Evolutionary conservation across 2,888 invertebrate species (phyloP).

Genomic region (Tetragnatha montana): DNA sequence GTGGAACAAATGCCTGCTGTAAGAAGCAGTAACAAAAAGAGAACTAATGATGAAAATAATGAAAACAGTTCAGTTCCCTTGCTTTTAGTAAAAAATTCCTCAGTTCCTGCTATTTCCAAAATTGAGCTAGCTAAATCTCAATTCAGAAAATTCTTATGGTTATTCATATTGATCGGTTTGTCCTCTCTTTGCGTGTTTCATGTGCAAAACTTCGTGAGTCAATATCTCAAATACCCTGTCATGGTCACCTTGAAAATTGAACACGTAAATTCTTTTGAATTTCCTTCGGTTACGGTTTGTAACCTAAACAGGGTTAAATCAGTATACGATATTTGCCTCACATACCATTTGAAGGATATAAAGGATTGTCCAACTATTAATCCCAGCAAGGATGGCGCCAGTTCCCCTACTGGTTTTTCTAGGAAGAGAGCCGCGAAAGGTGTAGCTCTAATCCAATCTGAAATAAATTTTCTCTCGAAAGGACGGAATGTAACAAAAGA

Average conservation of each 20-base stretch:
- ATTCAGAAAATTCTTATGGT: slow-evolving; percentile 36
- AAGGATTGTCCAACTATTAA: not conserved
- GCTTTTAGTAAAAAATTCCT: not conserved
- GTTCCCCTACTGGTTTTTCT: too few relatives aligned
- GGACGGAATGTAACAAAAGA: not conserved
- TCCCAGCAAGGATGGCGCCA: not conserved
- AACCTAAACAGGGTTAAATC: slow-evolving; percentile 37
- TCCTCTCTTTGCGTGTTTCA: slow-evolving; percentile 16
- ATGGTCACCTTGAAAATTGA: slow-evolving; percentile 32
- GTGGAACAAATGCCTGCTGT: not conserved
- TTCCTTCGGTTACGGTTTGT: slow-evolving; percentile 62
- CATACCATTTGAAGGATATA: not conserved
- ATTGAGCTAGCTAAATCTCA: slow-evolving; percentile 3
- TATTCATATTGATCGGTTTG: slow-evolving; percentile 11
- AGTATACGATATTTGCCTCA: not conserved
- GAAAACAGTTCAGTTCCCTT: not conserved
- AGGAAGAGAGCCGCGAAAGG: not conserved
- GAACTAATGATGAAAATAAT: not conserved
- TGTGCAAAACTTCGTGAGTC: slow-evolving; percentile 6
- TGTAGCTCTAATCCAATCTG: not conserved
- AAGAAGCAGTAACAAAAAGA: not conserved
- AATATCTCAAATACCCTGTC: slow-evolving; percentile 58
- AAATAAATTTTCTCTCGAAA: not conserved
- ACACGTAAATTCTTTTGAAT: not conserved
- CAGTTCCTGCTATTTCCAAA: slow-evolving; percentile 6